Percentiles rank a stretch among this genome's conserved stretches.
These are phyloP conservation scores for Trypoxylus dichotomus DNA, from an alignment of 1,140 invertebrate species.

Conservation along the genomic window DNA sequence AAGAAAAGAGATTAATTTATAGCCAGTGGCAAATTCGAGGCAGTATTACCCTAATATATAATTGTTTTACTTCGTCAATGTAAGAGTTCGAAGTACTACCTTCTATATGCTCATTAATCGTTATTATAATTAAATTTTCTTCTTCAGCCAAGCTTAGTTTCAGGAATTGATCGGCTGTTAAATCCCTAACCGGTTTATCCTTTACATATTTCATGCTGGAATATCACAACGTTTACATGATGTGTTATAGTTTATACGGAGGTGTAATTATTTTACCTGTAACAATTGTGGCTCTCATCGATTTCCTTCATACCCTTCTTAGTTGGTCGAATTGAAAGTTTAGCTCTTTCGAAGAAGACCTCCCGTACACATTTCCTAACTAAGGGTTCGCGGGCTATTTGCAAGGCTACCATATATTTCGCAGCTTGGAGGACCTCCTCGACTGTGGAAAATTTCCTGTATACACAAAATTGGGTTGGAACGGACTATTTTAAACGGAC, in stretches of 20 bases:
- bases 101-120: constrained; percentile 74
- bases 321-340: constrained; percentile 81
- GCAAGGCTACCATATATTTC: constrained; percentile 92
- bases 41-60: constrained; percentile 64
- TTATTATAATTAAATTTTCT: constrained; percentile 79
- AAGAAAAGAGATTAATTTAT: constrained; percentile 36
- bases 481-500: background rate
- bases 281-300: constrained; percentile 90
- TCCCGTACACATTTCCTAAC: constrained; percentile 85
- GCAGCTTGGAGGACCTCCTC: constrained; percentile 87
- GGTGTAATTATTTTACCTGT: constrained; percentile 52
- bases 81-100: constrained; percentile 77
- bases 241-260: background rate
- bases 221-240: constrained; percentile 18
- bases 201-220: constrained; percentile 89
- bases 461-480: constrained; percentile 36
- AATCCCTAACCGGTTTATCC: constrained; percentile 90
- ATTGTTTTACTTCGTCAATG: constrained; percentile 87
- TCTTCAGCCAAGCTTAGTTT: constrained; percentile 82
- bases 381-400: constrained; percentile 88
- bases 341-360: constrained; percentile 89
- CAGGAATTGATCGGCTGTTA: constrained; percentile 89
- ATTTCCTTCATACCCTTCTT: constrained; percentile 91
- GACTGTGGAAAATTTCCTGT: constrained; percentile 59
- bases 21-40: background rate